Conservation (phyloP, 2,113 vertebrate species). For the Pomatostomus ruficeps region DNA sequence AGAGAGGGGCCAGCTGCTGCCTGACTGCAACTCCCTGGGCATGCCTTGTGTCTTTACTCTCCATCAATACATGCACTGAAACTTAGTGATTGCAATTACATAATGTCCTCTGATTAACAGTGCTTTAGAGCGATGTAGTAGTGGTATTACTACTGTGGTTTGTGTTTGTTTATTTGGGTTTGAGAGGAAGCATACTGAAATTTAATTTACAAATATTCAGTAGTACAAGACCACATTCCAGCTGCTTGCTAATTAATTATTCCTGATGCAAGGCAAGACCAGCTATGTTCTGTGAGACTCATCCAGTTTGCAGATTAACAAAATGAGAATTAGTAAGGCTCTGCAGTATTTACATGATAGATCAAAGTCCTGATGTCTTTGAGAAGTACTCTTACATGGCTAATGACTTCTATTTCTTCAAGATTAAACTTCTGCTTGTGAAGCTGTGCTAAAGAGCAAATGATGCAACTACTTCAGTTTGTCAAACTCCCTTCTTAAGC, state of each 20-base stretch:
- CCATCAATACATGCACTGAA: not conserved
- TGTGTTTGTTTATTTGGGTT: not conserved
- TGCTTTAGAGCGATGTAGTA: not conserved
- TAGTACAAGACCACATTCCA: not conserved
- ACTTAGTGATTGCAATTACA: not conserved
- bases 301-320: constrained; percentile 48
- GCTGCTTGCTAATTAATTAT: not conserved
- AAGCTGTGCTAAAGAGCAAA: constrained; percentile 32
- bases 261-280: not conserved
- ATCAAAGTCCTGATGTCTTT: constrained; percentile 42
- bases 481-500: constrained; percentile 15
- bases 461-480: constrained; percentile 41
- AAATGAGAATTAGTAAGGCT: constrained; percentile 55
- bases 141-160: not conserved
- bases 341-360: constrained; percentile 44
- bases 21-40: not conserved
- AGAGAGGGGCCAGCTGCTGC: not conserved
- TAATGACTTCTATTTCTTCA: constrained; percentile 49
- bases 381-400: constrained; percentile 32
- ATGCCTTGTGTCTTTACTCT: not conserved
- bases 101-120: not conserved
- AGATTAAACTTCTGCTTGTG: constrained; percentile 47
- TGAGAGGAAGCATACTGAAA: not conserved
- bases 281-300: not conserved
- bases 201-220: not conserved